These are phyloP conservation scores for Ophraella communa DNA, from an alignment of 2,888 invertebrate genomes.

Conservation along the genomic window DNA sequence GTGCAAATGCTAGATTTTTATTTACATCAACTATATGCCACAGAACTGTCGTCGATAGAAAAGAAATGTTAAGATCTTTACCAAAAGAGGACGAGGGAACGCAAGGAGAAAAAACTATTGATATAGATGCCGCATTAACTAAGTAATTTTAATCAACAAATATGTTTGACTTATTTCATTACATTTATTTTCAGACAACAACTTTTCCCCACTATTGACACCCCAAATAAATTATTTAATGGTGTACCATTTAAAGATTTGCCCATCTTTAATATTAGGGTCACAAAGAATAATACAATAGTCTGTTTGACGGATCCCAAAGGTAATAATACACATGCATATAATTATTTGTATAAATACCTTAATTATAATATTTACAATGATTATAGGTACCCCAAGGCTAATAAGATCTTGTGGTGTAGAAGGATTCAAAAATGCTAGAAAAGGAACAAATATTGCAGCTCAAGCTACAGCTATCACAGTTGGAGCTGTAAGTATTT, in stretches of 20 bases:
- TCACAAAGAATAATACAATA: constrained; percentile 88
- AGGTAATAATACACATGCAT: constrained; percentile 60
- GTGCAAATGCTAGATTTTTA: constrained; percentile 1
- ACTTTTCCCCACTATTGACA: constrained; percentile 76
- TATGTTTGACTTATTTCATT: not conserved
- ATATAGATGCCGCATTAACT: constrained; percentile 70
- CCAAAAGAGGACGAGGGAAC: constrained; percentile 76
- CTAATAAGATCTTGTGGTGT: constrained; percentile 79
- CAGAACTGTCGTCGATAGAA: constrained; percentile 62
- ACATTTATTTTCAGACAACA: constrained; percentile 65
- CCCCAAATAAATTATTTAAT: constrained; percentile 75
- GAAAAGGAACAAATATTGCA: constrained; percentile 95
- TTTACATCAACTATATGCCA: constrained; percentile 24
- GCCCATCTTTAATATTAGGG: constrained; percentile 83
- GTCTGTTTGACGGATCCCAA: constrained; percentile 74
- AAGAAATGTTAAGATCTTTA: constrained; percentile 64
- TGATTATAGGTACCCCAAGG: constrained; percentile 65
- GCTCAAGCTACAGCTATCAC: constrained; percentile 92
- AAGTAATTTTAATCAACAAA: constrained; percentile 61
- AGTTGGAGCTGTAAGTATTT: constrained; percentile 69
- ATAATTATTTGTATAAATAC: too few species aligned
- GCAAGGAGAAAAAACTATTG: constrained; percentile 74
- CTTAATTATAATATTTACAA: too few species aligned
- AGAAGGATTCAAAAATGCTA: constrained; percentile 94
- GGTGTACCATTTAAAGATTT: constrained; percentile 80